Conservation (phyloP, 1,140 invertebrate species). For the Drosophila simulans region DNA sequence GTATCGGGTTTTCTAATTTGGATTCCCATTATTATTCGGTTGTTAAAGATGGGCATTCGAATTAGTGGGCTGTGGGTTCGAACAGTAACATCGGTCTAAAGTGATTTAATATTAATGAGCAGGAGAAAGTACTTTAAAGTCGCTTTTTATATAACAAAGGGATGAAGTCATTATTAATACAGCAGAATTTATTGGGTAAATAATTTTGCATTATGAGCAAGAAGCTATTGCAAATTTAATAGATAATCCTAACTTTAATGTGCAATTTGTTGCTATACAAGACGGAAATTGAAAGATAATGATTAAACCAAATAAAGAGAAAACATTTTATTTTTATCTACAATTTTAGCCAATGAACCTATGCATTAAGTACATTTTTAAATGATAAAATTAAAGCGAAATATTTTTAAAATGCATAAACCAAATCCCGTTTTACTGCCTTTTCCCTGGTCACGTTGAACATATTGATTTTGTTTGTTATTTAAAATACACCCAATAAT, state of each 20-base stretch:
- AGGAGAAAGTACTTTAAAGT: constrained; percentile 10
- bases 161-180: constrained; percentile 8
- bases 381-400: constrained; percentile 61
- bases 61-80: constrained; percentile 48
- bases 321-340: constrained; percentile 45
- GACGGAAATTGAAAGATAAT: neutral
- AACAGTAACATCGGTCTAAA: constrained; percentile 7
- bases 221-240: constrained; percentile 25
- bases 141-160: constrained; percentile 32
- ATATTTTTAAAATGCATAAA: constrained; percentile 43
- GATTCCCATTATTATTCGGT: constrained; percentile 5
- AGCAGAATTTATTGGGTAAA: constrained; percentile 10
- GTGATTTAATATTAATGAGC: constrained; percentile 26
- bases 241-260: constrained; percentile 22
- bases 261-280: constrained; percentile 48
- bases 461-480: no score
- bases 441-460: no score
- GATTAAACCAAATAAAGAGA: constrained; percentile 20
- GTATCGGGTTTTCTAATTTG: constrained; percentile 7
- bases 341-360: constrained; percentile 45
- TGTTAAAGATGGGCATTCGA: constrained; percentile 19
- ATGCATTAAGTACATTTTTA: constrained; percentile 56
- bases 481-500: no score
- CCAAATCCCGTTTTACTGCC: neutral
- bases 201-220: constrained; percentile 43